Percentiles rank a stretch among this genome's conserved stretches.
phyloP scores from a whole-genome alignment of 1,140 invertebrate species.

The Nasonia vitripennis region DNA sequence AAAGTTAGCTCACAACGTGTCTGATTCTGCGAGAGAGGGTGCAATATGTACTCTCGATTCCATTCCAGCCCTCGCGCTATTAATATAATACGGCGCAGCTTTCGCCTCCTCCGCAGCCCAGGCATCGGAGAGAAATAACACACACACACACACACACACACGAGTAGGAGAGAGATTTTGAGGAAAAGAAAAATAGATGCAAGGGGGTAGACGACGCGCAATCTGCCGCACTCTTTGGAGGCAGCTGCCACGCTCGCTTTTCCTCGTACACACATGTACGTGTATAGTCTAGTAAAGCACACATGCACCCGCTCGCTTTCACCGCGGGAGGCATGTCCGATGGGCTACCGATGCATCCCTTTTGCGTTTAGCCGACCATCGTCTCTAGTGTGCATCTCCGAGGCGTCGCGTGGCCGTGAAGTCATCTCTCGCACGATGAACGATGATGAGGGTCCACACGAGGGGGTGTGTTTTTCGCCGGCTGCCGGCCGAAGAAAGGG shows the following conservation, averaged over 20 bases:
- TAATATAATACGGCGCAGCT: neutral
- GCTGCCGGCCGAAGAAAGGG: neutral
- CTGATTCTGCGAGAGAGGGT: neutral
- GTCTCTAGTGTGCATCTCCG: neutral
- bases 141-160: neutral
- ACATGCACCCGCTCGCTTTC: neutral
- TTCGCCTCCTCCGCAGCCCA: neutral
- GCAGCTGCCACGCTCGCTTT: conserved; percentile 60
- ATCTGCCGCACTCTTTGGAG: conserved; percentile 63
- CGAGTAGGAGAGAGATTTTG: neutral
- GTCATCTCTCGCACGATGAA: conserved; percentile 19
- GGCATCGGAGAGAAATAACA: neutral
- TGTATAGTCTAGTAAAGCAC: neutral
- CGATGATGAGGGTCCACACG: conserved; percentile 43
- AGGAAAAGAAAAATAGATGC: conserved; percentile 48
- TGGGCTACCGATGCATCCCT: neutral
- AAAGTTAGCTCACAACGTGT: neutral
- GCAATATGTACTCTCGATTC: neutral
- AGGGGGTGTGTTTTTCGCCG: conserved; percentile 11
- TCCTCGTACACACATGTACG: neutral
- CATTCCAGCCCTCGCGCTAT: neutral
- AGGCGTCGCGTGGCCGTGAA: neutral
- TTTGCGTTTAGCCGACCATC: neutral
- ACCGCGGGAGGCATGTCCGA: conserved; percentile 1
- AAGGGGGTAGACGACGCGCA: conserved; percentile 53